These are phyloP conservation scores for Etheostoma perlongum DNA, from an alignment of 2,797 vertebrate species.

Conservation along the genomic window DNA sequence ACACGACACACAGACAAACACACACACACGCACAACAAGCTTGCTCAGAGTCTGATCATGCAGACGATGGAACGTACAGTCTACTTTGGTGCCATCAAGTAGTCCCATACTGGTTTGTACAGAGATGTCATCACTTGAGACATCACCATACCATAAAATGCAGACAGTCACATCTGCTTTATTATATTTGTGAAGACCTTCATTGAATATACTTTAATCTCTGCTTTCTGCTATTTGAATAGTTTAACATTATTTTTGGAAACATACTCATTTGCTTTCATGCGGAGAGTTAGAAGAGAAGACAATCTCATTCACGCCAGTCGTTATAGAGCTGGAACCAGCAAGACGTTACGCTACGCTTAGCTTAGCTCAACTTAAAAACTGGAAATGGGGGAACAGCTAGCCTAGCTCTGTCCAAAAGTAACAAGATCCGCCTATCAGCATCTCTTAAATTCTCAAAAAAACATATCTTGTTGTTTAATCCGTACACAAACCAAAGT, in stretches of 20 bases:
- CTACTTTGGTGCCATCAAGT: conserved; percentile 11
- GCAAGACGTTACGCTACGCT: too few species aligned
- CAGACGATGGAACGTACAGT: conserved; percentile 14
- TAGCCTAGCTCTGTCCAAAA: too few species aligned
- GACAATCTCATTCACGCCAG: too few species aligned
- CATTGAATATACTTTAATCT: background rate
- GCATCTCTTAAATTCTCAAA: too few species aligned
- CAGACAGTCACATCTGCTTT: background rate
- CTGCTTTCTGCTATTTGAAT: background rate
- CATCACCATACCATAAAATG: conserved; percentile 12
- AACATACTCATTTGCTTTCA: background rate
- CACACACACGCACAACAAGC: conserved; percentile 10
- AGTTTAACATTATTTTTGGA: background rate
- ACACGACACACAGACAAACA: conserved; percentile 24
- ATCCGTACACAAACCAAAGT: too few species aligned
- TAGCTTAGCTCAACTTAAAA: too few species aligned
- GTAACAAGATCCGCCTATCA: too few species aligned
- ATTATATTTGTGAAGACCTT: background rate
- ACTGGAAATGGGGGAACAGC: too few species aligned
- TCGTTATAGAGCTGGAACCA: too few species aligned
- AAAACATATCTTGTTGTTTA: too few species aligned
- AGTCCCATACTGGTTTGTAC: conserved; percentile 4
- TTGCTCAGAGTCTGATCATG: conserved; percentile 48
- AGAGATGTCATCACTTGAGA: conserved; percentile 29
- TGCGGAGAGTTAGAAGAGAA: background rate